These are phyloP conservation scores for Cricetomys ansorgei DNA, from an alignment of 2,113 vertebrate species.

Conservation along the genomic window DNA sequence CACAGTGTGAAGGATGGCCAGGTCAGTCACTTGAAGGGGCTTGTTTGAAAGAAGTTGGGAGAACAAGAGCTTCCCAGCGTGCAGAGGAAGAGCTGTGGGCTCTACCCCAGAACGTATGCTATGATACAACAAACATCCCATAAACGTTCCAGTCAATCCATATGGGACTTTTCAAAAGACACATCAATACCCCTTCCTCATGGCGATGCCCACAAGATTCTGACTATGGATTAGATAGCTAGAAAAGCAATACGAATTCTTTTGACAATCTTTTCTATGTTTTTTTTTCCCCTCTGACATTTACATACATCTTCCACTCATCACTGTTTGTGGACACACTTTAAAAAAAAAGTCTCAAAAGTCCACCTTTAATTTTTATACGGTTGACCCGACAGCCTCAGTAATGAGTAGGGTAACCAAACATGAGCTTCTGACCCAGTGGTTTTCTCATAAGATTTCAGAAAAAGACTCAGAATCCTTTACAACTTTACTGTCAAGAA, in stretches of 20 bases:
- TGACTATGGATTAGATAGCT: neutral
- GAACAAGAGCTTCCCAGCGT: neutral
- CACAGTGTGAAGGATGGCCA: neutral
- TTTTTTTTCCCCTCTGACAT: neutral
- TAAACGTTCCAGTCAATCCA: neutral
- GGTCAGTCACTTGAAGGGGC: neutral
- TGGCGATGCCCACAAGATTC: neutral
- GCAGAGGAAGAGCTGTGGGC: neutral
- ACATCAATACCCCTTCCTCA: neutral
- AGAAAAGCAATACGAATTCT: neutral
- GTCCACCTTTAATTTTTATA: neutral
- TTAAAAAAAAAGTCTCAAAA: neutral
- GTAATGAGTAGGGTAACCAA: neutral
- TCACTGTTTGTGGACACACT: neutral
- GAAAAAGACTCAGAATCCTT: neutral
- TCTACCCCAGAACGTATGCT: neutral
- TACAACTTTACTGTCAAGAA: neutral
- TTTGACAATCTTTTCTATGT: neutral
- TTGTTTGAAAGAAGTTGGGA: neutral
- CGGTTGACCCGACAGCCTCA: neutral
- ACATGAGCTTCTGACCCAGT: neutral
- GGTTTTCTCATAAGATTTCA: neutral
- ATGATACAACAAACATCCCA: neutral
- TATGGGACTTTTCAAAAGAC: neutral
- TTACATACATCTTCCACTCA: too few species aligned